Conservation (phyloP, 2,888 invertebrate species). For the Eupithecia pulchellata region DNA sequence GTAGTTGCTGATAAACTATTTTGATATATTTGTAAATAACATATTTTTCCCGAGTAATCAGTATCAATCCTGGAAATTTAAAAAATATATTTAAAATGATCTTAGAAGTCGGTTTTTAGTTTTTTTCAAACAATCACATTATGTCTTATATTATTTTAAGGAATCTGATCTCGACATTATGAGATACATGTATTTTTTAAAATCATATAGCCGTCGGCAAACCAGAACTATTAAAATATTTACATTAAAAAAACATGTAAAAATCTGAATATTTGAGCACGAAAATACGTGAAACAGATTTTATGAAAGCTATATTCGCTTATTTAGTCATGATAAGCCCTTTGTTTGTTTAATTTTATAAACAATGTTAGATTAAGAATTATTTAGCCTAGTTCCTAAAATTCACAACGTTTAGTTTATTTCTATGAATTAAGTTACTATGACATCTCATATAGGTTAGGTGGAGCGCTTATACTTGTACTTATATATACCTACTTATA, state of each 20-base stretch:
- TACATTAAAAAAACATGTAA: not conserved
- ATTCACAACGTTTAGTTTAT: not conserved
- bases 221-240: not conserved
- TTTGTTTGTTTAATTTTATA: constrained; percentile 31
- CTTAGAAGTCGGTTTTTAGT: no score
- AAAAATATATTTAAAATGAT: no score
- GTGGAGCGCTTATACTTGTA: constrained; percentile 24
- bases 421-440: constrained; percentile 14
- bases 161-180: not conserved
- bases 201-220: not conserved
- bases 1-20: constrained; percentile 8
- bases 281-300: constrained; percentile 26
- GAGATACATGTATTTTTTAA: not conserved
- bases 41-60: no score
- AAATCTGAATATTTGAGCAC: not conserved
- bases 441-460: constrained; percentile 31
- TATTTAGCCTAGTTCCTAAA: not conserved
- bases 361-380: constrained; percentile 7
- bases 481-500: no score
- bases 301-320: constrained; percentile 18
- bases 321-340: constrained; percentile 19
- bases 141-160: constrained; percentile 24
- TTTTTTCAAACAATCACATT: no score
- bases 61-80: no score
- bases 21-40: constrained; percentile 31